Evolutionary conservation across 2,113 vertebrate species (phyloP), one percentile per base, ranked within the genome.

Genomic region (Leptodactylus fuscus): DNA sequence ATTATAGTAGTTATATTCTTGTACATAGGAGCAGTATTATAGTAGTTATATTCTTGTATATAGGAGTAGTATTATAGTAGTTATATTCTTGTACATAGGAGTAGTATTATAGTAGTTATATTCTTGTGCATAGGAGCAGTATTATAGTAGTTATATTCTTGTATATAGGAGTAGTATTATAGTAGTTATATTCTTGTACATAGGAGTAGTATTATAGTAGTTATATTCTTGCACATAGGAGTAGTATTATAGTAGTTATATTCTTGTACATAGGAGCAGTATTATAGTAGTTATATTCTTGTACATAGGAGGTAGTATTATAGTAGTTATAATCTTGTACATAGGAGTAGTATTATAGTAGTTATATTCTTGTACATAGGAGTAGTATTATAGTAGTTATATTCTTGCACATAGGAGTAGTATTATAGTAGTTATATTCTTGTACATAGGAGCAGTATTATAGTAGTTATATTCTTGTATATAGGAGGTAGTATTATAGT

Each of bases 251-350:
- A 49, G 46, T 49, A 49, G 46, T 49, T 49, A 49, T 49, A 49
- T 49, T 53, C 16, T 3, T 53, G 51, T 53, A 53, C 51, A 53
- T 53, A 53, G 51, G 51, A 7, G 18, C 51, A 53, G 51, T 53
- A 53, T 53, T 53, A 53, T 53, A 53, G 51, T 53, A 53, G 51
- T 53, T 53, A 53, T 53, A 53, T 53, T 53, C 51, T 53, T 53
- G 51, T 53, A 53, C 3, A 53, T 53, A 44, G 41, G 41, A 44
- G 41, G 41, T 9, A 44, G 41, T 44, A 44, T 44, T 44, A 44
- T 44, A 44, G 20, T 49, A 49, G 46, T 49, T 49, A 49, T 49
- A 49, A 8, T 49, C 46, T 49, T 49, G 46, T 49, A 49, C 46
- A 12, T 49, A 49, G 46, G 51, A 4, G 51, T 18, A 53, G 51